These are phyloP conservation scores for Zoroaster sp. DNA, from an alignment of 53 echinoderm and acorn worm species.

Conservation along the genomic window DNA sequence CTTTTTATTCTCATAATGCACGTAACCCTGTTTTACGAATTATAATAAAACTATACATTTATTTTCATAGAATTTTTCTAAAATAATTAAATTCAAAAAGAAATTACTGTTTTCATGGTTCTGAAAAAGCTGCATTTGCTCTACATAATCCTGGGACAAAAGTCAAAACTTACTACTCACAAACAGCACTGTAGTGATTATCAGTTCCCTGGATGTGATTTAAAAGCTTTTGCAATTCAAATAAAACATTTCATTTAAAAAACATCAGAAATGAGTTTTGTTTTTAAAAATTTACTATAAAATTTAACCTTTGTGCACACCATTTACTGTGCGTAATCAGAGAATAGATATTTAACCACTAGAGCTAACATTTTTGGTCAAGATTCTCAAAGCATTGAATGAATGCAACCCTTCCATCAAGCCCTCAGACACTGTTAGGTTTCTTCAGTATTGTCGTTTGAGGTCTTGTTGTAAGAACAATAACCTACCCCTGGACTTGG, in stretches of 20 bases:
- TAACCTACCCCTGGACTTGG: background rate
- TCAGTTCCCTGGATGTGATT: background rate
- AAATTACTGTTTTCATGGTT: background rate
- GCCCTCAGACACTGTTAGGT: background rate
- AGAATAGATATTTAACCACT: background rate
- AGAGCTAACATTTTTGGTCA: constrained; percentile 9
- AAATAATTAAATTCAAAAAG: background rate
- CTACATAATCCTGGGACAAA: background rate
- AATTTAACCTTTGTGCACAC: constrained; percentile 14
- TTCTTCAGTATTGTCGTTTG: background rate
- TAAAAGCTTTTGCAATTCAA: background rate
- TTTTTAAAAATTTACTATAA: background rate
- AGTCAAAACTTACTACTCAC: background rate
- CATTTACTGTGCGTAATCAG: constrained; percentile 36
- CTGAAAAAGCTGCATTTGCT: background rate
- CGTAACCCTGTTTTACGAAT: background rate
- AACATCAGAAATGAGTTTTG: constrained; percentile 1
- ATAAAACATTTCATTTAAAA: constrained; percentile 12
- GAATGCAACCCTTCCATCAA: background rate
- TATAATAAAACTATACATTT: background rate
- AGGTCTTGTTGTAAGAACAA: background rate
- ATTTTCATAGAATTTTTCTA: background rate
- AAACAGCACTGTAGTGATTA: background rate
- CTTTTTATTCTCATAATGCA: background rate
- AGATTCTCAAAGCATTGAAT: background rate